phyloP scores from a whole-genome alignment of 2,113 vertebrate genomes.

The Gobiocypris rarus region DNA sequence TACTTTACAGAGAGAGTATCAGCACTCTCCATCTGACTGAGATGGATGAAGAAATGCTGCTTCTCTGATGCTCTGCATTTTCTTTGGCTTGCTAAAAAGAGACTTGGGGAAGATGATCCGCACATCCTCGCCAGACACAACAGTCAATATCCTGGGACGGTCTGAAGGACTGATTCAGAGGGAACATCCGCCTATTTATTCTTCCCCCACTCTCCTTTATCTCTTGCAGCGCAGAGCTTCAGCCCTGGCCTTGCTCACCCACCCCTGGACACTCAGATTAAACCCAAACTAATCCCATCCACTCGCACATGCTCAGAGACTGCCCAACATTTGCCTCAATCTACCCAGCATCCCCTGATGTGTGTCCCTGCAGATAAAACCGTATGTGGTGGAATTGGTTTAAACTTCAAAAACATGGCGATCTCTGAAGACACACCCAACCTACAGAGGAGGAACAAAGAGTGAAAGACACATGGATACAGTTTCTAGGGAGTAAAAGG shows the following conservation, averaged over 20 bases:
- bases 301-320: constrained; percentile 46
- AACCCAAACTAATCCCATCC: constrained; percentile 69
- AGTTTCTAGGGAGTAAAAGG: constrained; percentile 8
- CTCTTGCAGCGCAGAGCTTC: constrained; percentile 65
- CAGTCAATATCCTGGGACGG: neutral
- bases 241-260: constrained; percentile 41
- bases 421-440: constrained; percentile 4
- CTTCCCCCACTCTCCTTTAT: constrained; percentile 49
- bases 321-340: constrained; percentile 16
- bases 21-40: neutral
- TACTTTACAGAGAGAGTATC: neutral
- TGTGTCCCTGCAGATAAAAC: constrained; percentile 33
- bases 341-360: constrained; percentile 2
- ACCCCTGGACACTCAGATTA: constrained; percentile 68
- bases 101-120: neutral
- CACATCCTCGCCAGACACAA: constrained; percentile 4
- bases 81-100: constrained; percentile 3
- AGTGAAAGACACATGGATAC: neutral
- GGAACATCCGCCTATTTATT: neutral
- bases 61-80: constrained; percentile 4
- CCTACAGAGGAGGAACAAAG: neutral
- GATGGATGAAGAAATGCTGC: neutral
- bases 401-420: constrained; percentile 1
- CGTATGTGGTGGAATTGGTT: neutral
- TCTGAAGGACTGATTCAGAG: neutral